Base-by-base conservation (phyloP, 2,113 vertebrate species). In the Azemiops feae region DNA sequence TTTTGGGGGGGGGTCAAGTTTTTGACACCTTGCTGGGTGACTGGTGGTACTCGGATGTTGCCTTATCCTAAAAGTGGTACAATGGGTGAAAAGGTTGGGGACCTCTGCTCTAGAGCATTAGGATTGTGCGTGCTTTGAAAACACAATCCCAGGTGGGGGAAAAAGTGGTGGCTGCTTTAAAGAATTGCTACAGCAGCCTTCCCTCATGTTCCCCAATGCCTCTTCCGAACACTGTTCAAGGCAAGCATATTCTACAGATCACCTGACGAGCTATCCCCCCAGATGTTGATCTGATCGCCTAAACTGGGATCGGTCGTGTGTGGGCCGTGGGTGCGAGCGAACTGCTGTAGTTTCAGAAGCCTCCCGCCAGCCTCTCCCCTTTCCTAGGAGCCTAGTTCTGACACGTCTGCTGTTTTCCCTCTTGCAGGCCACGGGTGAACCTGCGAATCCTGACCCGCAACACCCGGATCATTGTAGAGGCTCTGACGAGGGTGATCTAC, bases 401-500 rank as follows among this genome's bases (percentile, higher is more conserved):
- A 81, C 16, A 20, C 88, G 64, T 30, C 12, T 25, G 50, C 20
- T 92, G 22, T 25, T 1, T 93, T 27, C 92, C 88, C 14, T 92
- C 86, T 30, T 3, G 0, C 69, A 99, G 99, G 97, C 98, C 98
- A 95, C 98, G 98, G 3, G 98, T 99, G 30, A 98, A 99, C 94
- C 97, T 98, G 5, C 97, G 97, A 85, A 98, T 98, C 22, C 98
- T 99, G 52, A 97, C 97, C 25, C 98, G 99, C n/a, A 99, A 99
- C 95, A 99, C 99, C 0, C 98, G 98, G 93, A 97, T 99, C 95
- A 98, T 99, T 0, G 99, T 99, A 0, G 99, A 99, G 93, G 98
- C 99, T 0, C 96, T 99, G 89, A 99, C 99, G 0, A 98, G 99
- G n/a, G 99, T 99, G 87, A 97, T 99, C 95, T 99, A 99, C 97